Percentiles rank a stretch among this genome's conserved stretches.
phyloP scores from a whole-genome alignment of 1,140 invertebrate genomes.

The Idris sp. region DNA sequence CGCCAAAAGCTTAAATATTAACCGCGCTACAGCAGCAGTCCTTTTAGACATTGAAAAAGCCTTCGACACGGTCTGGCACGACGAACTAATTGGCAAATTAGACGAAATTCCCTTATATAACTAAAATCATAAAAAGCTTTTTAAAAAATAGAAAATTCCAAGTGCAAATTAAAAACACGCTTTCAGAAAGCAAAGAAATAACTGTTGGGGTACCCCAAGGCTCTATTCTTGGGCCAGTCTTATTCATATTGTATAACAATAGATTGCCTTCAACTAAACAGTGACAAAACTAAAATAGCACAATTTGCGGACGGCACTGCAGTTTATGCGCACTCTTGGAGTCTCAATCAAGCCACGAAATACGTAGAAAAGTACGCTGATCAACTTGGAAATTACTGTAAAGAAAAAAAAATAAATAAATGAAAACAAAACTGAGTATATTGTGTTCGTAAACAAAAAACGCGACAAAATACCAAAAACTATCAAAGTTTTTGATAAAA shows the following conservation, averaged over 20 bases:
- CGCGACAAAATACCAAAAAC: no score
- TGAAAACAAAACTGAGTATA: no score
- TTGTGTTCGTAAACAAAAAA: no score
- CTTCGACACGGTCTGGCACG: neutral
- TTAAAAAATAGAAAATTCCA: neutral
- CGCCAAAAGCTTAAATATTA: neutral
- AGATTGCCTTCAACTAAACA: no score
- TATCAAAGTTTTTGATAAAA: no score
- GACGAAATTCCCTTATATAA: neutral
- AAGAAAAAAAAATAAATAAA: no score
- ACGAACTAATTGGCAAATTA: neutral
- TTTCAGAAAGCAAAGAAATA: neutral
- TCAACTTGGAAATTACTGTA: no score
- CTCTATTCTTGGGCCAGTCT: neutral
- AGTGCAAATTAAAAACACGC: neutral
- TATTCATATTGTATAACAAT: neutral
- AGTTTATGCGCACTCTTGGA: no score
- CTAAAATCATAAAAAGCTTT: neutral
- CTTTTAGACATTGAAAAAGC: neutral
- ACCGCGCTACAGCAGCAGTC: neutral
- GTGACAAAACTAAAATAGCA: no score
- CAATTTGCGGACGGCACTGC: no score
- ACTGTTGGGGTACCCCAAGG: neutral
- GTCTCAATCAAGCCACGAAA: no score
- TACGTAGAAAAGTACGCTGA: no score